Base-by-base conservation (phyloP, 2,113 vertebrate genomes). In the Hypanus sabinus region DNA sequence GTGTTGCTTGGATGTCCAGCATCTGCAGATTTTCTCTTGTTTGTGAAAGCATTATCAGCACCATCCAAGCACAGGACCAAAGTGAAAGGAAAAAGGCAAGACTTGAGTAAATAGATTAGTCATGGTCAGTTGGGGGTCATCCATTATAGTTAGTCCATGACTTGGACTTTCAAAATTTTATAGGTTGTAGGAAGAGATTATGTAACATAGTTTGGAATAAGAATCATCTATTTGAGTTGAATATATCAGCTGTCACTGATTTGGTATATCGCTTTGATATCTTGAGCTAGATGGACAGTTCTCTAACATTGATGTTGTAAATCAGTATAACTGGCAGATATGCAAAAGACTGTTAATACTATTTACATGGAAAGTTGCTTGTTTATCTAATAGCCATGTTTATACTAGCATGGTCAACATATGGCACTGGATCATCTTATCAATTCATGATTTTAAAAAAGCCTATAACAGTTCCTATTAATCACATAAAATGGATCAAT, bases 271-370 rank as follows among this genome's bases (percentile, higher is more conserved):
- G 65, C 85, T 90, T 12, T 33, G 12, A 33, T n/a, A 16, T 65
- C 60, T 90, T 65, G 30, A 65, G 5, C 33, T 33, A 14, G 85
- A 90, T 90, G 85, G 85, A 33, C 33, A 33, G n/a, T 33, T 87
- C 10, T 90, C 85, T 30, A 33, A 33, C 57, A n/a, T 33, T 9
- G 57, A 12, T 62, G 55, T 88, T 55, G 60, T 88, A 88, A 88
- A 88, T 88, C 83, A 88, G 60, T 1, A 30, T n/a, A 90, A 90
- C 33, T 90, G 85, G 57, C 85, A 90, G 85, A 18, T n/a, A 65
- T 36, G 65, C 16, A 60, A 88, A 88, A 88, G 57, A 12, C 57
- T 87, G 83, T 60, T 30, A 55, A 11, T 14, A 90, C 62, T 90
- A 90, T 68, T 90, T 90, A 65, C 30, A n/a, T 24, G 14, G 30